Base-by-base conservation (phyloP, 2,797 vertebrate species). In the Cephalopachus bancanus region DNA sequence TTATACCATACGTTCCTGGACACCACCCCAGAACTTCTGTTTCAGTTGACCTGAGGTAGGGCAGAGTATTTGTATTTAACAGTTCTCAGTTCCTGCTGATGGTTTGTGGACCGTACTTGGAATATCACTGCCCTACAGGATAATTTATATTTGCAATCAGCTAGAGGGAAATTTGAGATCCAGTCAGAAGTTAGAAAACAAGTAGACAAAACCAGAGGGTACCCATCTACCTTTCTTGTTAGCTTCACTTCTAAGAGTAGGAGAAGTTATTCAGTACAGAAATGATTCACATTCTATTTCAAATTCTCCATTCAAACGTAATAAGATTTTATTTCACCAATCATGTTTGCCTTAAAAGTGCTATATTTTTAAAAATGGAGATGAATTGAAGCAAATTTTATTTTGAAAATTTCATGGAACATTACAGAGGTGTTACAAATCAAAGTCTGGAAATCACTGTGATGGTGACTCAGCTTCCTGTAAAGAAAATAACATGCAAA, bases 401-500 rank as follows among this genome's bases (percentile, higher is more conserved):
- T 83, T 94, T 93, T 79, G 62, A 90, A 86, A 95, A 78, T 94
- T 92, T 93, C 62, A 79, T 90, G 59, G 72, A 79, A 80, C 72
- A 78, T 83, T 89, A 74, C n/a, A 93, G 86, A 95, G 69, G 59
- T 97, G 89, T 93, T 96, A 97, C 51, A 96, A 90, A 91, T 60
- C 26, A 71, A 92, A 96, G 65, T 88, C 79, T 97, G 67, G 80
- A 79, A 83, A 72, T 86, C 51, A 87, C 83, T 71, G 51, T 91
- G 71, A 53, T 19, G 60, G 65, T 96, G 93, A 95, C 93, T 96
- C 92, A 96, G 80, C 79, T 97, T 96, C 44, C 83, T 90, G n/a
- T 92, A 91, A 88, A 71, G 83, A 74, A 94, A 94, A 95, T 85
- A 83, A 94, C 94, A 96, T 91, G 57, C 37, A 95, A 95, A 95